These are phyloP conservation scores for Oscheius myriophilus DNA, from an alignment of 2,888 invertebrate species.

Conservation along the genomic window DNA sequence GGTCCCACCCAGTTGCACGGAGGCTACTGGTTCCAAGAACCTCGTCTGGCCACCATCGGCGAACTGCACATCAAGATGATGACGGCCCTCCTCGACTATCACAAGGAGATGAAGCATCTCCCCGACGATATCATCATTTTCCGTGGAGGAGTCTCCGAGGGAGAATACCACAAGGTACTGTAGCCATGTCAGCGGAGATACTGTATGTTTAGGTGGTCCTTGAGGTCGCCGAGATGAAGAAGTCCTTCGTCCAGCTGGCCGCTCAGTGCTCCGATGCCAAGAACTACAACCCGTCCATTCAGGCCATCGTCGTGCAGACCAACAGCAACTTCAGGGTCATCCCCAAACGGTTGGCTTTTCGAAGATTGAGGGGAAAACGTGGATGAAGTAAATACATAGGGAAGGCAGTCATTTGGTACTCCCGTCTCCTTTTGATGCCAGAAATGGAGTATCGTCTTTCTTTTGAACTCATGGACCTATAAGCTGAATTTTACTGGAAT, in stretches of 20 bases:
- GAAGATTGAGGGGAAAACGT: not conserved
- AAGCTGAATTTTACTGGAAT: no score
- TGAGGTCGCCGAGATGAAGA: slow-evolving; percentile 22
- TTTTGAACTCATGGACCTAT: not conserved
- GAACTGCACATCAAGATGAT: slow-evolving; percentile 21
- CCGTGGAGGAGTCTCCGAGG: slow-evolving; percentile 50
- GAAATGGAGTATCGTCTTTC: not conserved
- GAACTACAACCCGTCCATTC: slow-evolving; percentile 33
- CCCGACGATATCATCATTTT: slow-evolving; percentile 46
- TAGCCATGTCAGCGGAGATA: not conserved
- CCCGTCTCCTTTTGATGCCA: no score
- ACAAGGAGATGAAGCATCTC: slow-evolving; percentile 6
- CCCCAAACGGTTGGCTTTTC: slow-evolving; percentile 10
- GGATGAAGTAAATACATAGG: not conserved
- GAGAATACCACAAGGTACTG: slow-evolving; percentile 44
- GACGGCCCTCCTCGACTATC: slow-evolving; percentile 25
- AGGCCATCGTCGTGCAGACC: slow-evolving; percentile 44
- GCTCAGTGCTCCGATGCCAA: no score
- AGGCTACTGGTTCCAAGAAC: slow-evolving; percentile 33
- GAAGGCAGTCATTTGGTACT: no score
- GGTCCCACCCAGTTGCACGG: not conserved
- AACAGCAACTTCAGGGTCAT: slow-evolving; percentile 46
- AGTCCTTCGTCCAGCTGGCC: slow-evolving; percentile 23
- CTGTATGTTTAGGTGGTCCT: slow-evolving; percentile 31
- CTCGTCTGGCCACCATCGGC: slow-evolving; percentile 29